Evolutionary conservation across 2,113 vertebrate genomes (phyloP), one percentile per base, ranked within the genome.

Genomic region (Paratilapia polleni): DNA sequence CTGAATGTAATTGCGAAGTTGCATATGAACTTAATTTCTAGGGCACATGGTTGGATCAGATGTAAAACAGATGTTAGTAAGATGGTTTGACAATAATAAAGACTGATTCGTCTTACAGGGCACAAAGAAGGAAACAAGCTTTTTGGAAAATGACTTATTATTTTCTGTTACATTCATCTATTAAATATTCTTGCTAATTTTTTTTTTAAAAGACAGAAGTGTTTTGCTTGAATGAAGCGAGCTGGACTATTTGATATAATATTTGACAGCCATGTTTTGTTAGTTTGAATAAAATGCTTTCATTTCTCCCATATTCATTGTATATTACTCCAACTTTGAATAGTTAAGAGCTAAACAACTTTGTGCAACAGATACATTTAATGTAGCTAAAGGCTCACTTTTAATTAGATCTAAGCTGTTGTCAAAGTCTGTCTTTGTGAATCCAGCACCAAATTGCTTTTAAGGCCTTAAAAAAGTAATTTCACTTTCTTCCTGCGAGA

Each of bases 401-500:
- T 73, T 73, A 73, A 73, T 54, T 31, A 52, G 20, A 79, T 52
- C 19, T 26, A 52, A 31, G 41, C 41, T 61, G 59, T 47, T 54
- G 43, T 49, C 47, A 79, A 36, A 54, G 28, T 63, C 28, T 54
- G 26, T 52, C 28, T 63, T 34, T 36, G 4, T 61, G 38, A 47
- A 47, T 73, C 26, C 66, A 52, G 0, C 34, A 34, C 34, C 34
- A 73, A 73, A 31, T 52, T 52, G 43, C 26, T 73, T 52, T 52
- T 31, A n/a, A 52, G 11, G 47, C 47, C 47, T 52, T 73, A 70
- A 73, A 52, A 57, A 73, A 73, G 43, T 52, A 73, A 52, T 73
- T 73, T 73, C 26, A 52, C 66, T 73, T 31, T 73, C 17, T 73
- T 73, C 66, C 66, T 73, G 26, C 31, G 66, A 73, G 66, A 52